Evolutionary conservation across 2,113 vertebrate species (phyloP).

Genomic region (Semicossyphus pulcher): DNA sequence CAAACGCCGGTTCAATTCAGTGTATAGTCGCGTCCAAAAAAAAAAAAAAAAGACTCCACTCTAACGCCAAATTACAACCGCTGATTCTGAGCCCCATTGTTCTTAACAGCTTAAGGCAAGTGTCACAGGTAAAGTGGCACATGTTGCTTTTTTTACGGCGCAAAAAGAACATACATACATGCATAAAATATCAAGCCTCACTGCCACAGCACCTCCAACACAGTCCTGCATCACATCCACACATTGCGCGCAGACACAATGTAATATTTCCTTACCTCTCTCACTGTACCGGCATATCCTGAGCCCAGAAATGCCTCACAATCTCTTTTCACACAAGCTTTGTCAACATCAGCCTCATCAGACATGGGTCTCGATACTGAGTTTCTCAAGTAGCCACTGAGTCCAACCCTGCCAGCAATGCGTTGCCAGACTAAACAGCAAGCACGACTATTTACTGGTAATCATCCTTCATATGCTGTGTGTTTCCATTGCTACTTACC

Average conservation of each 20-base stretch:
- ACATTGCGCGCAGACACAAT: slow-evolving; percentile 72
- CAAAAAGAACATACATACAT: slow-evolving; percentile 71
- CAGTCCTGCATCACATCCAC: slow-evolving; percentile 61
- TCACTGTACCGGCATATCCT: slow-evolving; percentile 77
- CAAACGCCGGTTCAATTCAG: slow-evolving; percentile 74
- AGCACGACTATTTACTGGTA: slow-evolving; percentile 78
- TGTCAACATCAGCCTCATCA: slow-evolving; percentile 77
- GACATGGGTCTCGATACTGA: slow-evolving; percentile 72
- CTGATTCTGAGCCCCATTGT: slow-evolving; percentile 58
- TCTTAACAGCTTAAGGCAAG: slow-evolving; percentile 69
- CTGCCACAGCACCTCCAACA: slow-evolving; percentile 67
- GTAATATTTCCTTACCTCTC: slow-evolving; percentile 70
- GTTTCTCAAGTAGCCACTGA: slow-evolving; percentile 78
- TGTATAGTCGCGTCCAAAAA: slow-evolving; percentile 45
- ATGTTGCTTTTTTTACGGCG: slow-evolving; percentile 79
- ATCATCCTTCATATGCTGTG: slow-evolving; percentile 80
- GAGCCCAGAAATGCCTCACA: slow-evolving; percentile 72
- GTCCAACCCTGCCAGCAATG: slow-evolving; percentile 82
- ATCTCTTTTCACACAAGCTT: slow-evolving; percentile 67
- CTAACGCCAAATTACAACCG: slow-evolving; percentile 58
- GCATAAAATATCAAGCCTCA: slow-evolving; percentile 68
- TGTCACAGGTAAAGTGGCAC: slow-evolving; percentile 78
- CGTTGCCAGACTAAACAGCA: slow-evolving; percentile 70
- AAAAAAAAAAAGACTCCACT: slow-evolving; percentile 32
- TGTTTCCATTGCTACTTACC: slow-evolving; percentile 91